Evolutionary conservation across 23 tunicate genomes (phyloP).

Genomic region (Styela clava): DNA sequence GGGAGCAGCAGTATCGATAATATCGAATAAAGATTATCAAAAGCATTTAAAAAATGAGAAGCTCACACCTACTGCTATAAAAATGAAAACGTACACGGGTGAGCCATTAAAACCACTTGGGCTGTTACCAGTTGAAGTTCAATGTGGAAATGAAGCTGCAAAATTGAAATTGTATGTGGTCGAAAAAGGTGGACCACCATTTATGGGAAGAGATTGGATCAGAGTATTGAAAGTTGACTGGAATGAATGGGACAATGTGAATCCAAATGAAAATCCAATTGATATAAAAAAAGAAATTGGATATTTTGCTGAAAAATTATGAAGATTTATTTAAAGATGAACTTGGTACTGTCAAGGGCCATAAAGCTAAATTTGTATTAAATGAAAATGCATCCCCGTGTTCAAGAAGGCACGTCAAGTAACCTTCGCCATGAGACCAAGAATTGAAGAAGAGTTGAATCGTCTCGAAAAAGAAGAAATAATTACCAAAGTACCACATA

Average conservation of each 20-base stretch:
- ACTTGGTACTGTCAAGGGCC: background rate
- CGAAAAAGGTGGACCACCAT: background rate
- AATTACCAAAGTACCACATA: background rate
- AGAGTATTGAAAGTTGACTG: background rate
- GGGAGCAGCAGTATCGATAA: background rate
- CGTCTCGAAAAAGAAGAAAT: background rate
- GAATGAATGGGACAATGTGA: background rate
- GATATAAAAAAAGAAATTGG: background rate
- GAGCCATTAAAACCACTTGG: background rate
- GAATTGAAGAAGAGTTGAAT: background rate
- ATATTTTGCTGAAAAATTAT: no score
- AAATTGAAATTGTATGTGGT: background rate
- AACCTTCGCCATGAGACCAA: background rate
- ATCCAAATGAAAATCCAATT: background rate
- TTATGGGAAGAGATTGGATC: background rate
- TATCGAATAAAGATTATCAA: background rate
- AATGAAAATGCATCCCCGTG: background rate
- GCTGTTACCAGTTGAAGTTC: background rate
- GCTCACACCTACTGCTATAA: background rate
- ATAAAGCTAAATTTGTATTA: background rate
- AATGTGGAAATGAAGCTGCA: background rate
- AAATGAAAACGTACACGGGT: background rate
- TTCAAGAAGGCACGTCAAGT: no score
- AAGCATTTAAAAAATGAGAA: background rate
- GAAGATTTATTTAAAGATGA: background rate